Conservation (phyloP, 1,140 invertebrate genomes). For the Elymnias hypermnestra region DNA sequence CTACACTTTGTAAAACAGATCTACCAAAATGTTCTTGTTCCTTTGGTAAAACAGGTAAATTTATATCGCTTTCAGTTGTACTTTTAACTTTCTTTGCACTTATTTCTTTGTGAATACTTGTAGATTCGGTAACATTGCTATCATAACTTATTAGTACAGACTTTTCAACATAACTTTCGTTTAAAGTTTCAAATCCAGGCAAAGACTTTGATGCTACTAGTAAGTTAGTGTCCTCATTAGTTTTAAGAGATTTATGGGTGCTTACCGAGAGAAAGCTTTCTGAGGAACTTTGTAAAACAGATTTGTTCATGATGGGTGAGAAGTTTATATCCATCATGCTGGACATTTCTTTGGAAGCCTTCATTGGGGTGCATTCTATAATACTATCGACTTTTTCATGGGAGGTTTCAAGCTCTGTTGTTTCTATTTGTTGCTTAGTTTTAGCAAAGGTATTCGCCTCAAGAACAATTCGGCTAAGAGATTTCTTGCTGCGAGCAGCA, state of each 20-base stretch:
- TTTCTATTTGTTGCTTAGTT: slow-evolving; percentile 38
- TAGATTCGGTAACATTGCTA: slow-evolving; percentile 31
- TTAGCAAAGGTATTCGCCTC: slow-evolving; percentile 63
- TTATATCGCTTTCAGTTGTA: slow-evolving; percentile 13
- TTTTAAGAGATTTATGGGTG: slow-evolving; percentile 30
- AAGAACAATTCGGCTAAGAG: slow-evolving; percentile 57
- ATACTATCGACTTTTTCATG: slow-evolving; percentile 27
- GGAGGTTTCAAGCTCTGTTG: slow-evolving; percentile 25
- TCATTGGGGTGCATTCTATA: slow-evolving; percentile 63
- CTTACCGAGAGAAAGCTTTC: slow-evolving; percentile 41
- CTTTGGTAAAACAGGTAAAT: slow-evolving; percentile 30
- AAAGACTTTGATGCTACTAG: slow-evolving; percentile 36
- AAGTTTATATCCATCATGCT: slow-evolving; percentile 55
- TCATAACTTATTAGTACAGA: slow-evolving; percentile 40
- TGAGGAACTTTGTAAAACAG: slow-evolving; percentile 49
- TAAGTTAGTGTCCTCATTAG: slow-evolving; percentile 25
- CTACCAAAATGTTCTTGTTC: slow-evolving; percentile 33
- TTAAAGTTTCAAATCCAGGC: slow-evolving; percentile 41
- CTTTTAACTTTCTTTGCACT: no score
- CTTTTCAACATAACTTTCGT: slow-evolving; percentile 33
- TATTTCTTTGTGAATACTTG: slow-evolving; percentile 18
- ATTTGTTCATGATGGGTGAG: slow-evolving; percentile 63
- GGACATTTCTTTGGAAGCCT: slow-evolving; percentile 34
- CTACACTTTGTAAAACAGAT: slow-evolving; percentile 38
- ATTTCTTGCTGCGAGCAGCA: slow-evolving; percentile 40